Percentiles rank a stretch among this genome's conserved stretches.
These are phyloP conservation scores for Yponomeuta malinellus DNA, from an alignment of 2,888 invertebrate species.

Conservation along the genomic window DNA sequence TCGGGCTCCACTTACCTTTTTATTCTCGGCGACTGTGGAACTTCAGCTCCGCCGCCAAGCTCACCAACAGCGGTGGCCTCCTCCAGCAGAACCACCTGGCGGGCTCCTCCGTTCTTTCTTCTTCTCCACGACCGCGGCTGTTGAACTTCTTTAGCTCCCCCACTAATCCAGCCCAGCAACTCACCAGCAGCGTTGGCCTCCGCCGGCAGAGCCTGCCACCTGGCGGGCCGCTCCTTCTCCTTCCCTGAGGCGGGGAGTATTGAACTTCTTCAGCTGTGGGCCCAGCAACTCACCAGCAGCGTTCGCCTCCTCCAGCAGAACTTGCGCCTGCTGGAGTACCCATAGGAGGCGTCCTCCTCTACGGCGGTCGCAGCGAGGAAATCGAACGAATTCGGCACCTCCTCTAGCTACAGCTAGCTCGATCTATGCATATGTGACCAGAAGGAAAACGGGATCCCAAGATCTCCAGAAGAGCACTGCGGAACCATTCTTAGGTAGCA, in stretches of 20 bases:
- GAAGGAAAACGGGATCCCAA: too few species aligned
- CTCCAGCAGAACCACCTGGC: too few species aligned
- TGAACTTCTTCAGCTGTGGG: slow-evolving; percentile 94
- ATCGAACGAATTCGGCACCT: too few species aligned
- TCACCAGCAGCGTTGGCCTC: slow-evolving; percentile 67
- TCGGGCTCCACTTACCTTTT: too few species aligned
- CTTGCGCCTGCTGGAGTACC: slow-evolving; percentile 52
- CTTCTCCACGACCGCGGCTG: slow-evolving; percentile 43
- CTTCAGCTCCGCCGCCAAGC: too few species aligned
- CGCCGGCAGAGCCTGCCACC: slow-evolving; percentile 48
- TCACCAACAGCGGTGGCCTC: too few species aligned
- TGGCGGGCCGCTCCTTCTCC: slow-evolving; percentile 70
- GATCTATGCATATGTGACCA: too few species aligned
- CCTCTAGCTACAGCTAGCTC: too few species aligned
- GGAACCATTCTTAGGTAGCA: too few species aligned
- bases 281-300: slow-evolving; percentile 79
- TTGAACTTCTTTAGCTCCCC: neutral
- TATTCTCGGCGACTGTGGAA: too few species aligned
- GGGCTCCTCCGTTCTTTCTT: too few species aligned
- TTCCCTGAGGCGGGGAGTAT: slow-evolving; percentile 91
- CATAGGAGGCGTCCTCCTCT: slow-evolving; percentile 54
- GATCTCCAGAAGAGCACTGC: too few species aligned
- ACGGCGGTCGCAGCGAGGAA: slow-evolving; percentile 87
- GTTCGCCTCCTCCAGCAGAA: slow-evolving; percentile 60
- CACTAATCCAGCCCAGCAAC: neutral